Base-by-base conservation (phyloP, 1,140 invertebrate genomes). In the Drosophila orosa region DNA sequence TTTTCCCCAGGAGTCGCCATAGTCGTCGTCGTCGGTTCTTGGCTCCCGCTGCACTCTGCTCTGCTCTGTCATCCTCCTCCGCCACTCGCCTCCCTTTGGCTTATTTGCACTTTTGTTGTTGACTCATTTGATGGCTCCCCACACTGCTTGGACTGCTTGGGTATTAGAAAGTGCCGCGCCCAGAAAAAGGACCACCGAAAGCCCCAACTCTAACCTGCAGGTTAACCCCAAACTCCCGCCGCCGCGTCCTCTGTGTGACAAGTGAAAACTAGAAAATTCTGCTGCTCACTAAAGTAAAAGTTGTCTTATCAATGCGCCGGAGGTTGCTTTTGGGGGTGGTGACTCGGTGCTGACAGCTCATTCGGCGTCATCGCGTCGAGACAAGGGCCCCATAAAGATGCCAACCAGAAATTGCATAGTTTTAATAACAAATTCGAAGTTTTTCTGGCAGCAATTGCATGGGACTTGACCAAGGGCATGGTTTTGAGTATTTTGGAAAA, bases 251-350 rank as follows among this genome's bases (percentile, higher is more conserved):
- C 62, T 75, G 71, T 76, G 71, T 79, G 78, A 87, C 83, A 87
- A 86, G 83, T 86, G 83, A 86, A 86, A 86, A 86, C 83, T 86
- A 86, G 63, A 55, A 65, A 75, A 67, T 67, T 76, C 73, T 54
- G 58, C 65, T 60, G 22, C 56, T 66, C 65, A 71, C 44, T 62
- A 79, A 86, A 86, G 83, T 86, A 87, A 86, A 86, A 86, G 83
- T 86, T 85, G 79, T 86, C 83, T 56, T 75, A 76, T 63, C 58
- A 63, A 39, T 48, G 40, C 33, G 31, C 24, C 12, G 6, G 22
- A n/a, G 24, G 33, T 45, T 12, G 10, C 9, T 19, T 31, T 50
- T 13, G 24, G 19, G 33, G 56, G 31, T 13, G 25, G 3, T 29
- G n/a, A n/a, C n/a, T 29, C 17, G 25, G 12, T 19, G 29, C 9